A percentile compares a stretch with the other conserved stretches of the same genome.
Conservation (phyloP, 2,797 vertebrate species). For the Channallabes apus region DNA sequence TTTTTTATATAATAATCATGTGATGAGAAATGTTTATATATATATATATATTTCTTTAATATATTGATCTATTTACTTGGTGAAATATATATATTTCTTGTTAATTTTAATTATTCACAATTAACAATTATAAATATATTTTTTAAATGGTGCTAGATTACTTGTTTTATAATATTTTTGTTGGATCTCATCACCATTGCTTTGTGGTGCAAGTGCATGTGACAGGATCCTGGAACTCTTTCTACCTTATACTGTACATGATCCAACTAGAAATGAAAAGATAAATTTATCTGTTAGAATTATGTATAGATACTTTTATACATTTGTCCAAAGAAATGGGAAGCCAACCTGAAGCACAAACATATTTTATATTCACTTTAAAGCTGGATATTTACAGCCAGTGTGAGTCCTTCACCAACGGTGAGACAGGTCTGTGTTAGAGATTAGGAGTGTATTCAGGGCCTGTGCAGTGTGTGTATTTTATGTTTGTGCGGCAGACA, state of each 20-base stretch:
- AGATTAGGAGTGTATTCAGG: constrained; percentile 22
- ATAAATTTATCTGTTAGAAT: background rate
- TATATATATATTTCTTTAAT: background rate
- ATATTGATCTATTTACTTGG: background rate
- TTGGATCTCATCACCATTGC: background rate
- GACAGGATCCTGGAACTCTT: background rate
- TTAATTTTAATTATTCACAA: no score
- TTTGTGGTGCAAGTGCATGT: background rate
- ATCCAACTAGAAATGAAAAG: background rate
- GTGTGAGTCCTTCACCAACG: constrained; percentile 14
- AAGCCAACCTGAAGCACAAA: background rate
- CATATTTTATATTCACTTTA: constrained; percentile 21
- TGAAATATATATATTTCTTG: no score
- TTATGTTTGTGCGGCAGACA: background rate
- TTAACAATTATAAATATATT: no score
- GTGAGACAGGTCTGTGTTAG: constrained; percentile 13
- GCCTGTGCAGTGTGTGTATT: background rate
- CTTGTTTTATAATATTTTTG: background rate
- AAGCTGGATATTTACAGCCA: constrained; percentile 26
- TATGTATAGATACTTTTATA: background rate
- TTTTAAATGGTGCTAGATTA: background rate
- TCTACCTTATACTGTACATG: background rate
- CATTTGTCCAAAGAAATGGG: background rate
- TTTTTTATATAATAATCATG: background rate
- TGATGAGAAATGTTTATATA: background rate